Evolutionary conservation across 53 echinoderm and acorn worm genomes (phyloP), one percentile per base, ranked within the genome.

Genomic region (Temnopleurus reevesii): DNA sequence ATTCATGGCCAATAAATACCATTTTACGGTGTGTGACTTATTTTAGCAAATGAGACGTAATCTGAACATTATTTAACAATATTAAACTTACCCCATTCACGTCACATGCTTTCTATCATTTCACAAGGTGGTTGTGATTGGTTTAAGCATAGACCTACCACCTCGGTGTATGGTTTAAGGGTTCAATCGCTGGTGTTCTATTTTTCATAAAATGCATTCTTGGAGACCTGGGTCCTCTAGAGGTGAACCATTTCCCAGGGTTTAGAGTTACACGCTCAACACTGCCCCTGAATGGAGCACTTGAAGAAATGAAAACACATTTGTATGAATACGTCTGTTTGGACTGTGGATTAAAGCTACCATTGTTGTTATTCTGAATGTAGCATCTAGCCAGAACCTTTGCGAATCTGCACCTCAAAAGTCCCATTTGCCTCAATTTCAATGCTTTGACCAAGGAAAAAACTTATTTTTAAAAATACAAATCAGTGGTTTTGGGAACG

Each of bases 301-400:
- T 41, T 43, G 5, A 71, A 71, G 71, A 71, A 71, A 71, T 71
- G 41, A 71, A 71, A 71, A 71, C 71, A 71, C 71, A 41, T 71
- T 38, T 71, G 38, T 6, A 38, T 15, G 41, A 71, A 36, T 71
- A 41, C 41, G 36, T 66, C 41, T 71, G 71, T 71, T 71, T 71
- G 38, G 19, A 43, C 21, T 21, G 38, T 36, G 23, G 71, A 71
- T 71, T 71, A 71, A 71, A 41, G 71, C 36, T 10, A 71, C 71
- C 27, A 41, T 41, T 71, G 71, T 71, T 71, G 41, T 1, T 8
- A 2, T 71, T 12, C 71, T 41, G 23, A 41, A 38, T n/a, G 43
- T 41, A 71, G 21, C 35, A 21, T 27, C 34, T 63, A 4, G 15
- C 15, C 30, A 10, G 17, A 31, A 34, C 13, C 41, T 71, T 71